Conservation (phyloP, 2,113 vertebrate species). For the Indicator indicator region DNA sequence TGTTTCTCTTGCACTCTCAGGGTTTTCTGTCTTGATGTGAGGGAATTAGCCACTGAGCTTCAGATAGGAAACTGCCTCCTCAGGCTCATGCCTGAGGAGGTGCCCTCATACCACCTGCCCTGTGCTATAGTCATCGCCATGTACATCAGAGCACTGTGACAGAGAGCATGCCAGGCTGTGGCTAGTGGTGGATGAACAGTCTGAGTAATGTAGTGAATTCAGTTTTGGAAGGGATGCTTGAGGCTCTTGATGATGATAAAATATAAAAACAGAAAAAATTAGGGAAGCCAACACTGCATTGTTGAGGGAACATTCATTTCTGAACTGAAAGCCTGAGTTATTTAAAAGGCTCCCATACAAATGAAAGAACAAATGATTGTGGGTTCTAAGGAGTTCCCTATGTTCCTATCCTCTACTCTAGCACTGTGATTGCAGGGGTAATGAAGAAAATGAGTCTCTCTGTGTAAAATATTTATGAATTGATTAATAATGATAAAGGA, state of each 20-base stretch:
- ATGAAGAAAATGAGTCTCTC: neutral
- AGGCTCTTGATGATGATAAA: neutral
- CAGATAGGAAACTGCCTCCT: neutral
- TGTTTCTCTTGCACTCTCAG: neutral
- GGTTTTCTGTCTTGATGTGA: neutral
- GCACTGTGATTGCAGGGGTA: neutral
- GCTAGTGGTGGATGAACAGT: neutral
- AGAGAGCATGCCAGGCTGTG: neutral
- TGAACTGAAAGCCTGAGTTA: neutral
- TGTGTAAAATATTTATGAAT: neutral
- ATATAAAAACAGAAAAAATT: neutral
- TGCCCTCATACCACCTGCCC: neutral
- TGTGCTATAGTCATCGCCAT: fast-evolving
- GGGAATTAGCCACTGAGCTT: neutral
- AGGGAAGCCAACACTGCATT: neutral
- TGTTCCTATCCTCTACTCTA: neutral
- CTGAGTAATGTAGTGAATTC: neutral
- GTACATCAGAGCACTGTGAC: no score
- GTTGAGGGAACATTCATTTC: neutral
- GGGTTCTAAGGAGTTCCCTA: neutral
- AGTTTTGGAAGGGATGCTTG: neutral
- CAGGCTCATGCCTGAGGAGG: neutral
- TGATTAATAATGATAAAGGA: neutral
- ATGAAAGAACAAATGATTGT: neutral
- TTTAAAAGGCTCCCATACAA: neutral